These are phyloP conservation scores for Eledona agricola DNA, from an alignment of 2,888 invertebrate genomes.

Conservation along the genomic window DNA sequence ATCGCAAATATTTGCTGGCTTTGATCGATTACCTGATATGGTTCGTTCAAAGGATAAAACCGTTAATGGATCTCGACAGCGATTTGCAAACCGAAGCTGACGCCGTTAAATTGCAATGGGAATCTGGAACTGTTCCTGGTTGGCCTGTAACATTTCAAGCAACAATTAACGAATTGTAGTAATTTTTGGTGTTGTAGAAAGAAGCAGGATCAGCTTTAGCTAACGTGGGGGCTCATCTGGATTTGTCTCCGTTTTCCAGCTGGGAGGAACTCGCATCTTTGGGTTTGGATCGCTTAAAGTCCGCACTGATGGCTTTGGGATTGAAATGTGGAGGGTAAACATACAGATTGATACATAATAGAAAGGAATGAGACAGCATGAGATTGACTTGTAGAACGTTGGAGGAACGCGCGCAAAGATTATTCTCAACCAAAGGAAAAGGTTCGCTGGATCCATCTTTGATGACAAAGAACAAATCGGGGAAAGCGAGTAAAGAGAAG, in stretches of 20 bases:
- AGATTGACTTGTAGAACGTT: conserved; percentile 84
- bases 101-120: conserved; percentile 89
- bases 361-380: too few species aligned
- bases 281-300: conserved; percentile 96
- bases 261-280: conserved; percentile 97
- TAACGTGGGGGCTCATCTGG: conserved; percentile 95
- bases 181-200: conserved; percentile 68
- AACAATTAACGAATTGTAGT: too few species aligned
- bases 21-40: conserved; percentile 87
- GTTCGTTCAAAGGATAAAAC: conserved; percentile 85
- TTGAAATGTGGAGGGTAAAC: conserved; percentile 94
- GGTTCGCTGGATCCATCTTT: conserved; percentile 90
- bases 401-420: conserved; percentile 94
- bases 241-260: conserved; percentile 97
- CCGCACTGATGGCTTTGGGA: conserved; percentile 94
- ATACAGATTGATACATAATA: conserved; percentile 2
- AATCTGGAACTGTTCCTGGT: conserved; percentile 85
- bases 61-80: conserved; percentile 81
- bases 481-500: conserved; percentile 69
- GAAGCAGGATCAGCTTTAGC: conserved; percentile 93
- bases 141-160: conserved; percentile 30
- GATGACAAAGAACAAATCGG: conserved; percentile 89
- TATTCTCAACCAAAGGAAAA: conserved; percentile 96
- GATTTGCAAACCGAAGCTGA: conserved; percentile 81
- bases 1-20: conserved; percentile 83